A percentile compares a stretch with the other conserved stretches of the same genome.
These are phyloP conservation scores for Lochmaea capreae DNA, from an alignment of 2,888 invertebrate genomes.

Conservation along the genomic window DNA sequence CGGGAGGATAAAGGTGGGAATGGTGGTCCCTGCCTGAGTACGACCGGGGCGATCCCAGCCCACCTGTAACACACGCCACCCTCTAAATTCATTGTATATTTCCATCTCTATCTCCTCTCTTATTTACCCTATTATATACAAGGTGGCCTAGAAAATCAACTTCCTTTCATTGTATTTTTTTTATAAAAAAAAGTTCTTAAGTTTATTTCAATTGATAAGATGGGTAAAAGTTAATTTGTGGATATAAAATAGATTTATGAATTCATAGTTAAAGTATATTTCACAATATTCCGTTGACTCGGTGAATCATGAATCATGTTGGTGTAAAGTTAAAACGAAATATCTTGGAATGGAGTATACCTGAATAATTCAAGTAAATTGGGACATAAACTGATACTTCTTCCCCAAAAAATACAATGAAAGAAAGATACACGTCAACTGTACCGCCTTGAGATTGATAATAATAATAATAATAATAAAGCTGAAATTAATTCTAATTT, in stretches of 20 bases:
- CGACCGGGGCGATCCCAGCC: slow-evolving; percentile 71
- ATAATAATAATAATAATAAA: slow-evolving; percentile 6
- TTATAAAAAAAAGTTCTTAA: neutral
- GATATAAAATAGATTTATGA: too few species aligned
- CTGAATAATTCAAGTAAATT: too few species aligned
- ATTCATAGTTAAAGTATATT: too few species aligned
- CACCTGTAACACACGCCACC: slow-evolving; percentile 70
- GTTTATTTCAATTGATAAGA: too few species aligned
- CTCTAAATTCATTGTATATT: slow-evolving; percentile 51
- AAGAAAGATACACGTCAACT: slow-evolving; percentile 9
- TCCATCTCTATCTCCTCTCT: slow-evolving; percentile 31
- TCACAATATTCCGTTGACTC: too few species aligned
- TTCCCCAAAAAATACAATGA: neutral
- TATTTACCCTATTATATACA: slow-evolving; percentile 38
- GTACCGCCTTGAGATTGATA: slow-evolving; percentile 13
- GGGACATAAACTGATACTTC: too few species aligned
- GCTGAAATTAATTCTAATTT: slow-evolving; percentile 20
- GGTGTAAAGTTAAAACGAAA: too few species aligned
- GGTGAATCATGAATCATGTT: too few species aligned
- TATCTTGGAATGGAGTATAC: too few species aligned
- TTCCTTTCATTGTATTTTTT: slow-evolving; percentile 28
- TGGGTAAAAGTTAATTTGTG: too few species aligned
- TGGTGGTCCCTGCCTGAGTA: slow-evolving; percentile 67
- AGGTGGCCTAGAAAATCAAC: slow-evolving; percentile 29
- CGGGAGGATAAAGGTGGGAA: slow-evolving; percentile 68